Percentiles rank a stretch among this genome's conserved stretches.
Evolutionary conservation across 2,797 vertebrate genomes (phyloP).

Genomic region (Catamblyrhynchus diadema): DNA sequence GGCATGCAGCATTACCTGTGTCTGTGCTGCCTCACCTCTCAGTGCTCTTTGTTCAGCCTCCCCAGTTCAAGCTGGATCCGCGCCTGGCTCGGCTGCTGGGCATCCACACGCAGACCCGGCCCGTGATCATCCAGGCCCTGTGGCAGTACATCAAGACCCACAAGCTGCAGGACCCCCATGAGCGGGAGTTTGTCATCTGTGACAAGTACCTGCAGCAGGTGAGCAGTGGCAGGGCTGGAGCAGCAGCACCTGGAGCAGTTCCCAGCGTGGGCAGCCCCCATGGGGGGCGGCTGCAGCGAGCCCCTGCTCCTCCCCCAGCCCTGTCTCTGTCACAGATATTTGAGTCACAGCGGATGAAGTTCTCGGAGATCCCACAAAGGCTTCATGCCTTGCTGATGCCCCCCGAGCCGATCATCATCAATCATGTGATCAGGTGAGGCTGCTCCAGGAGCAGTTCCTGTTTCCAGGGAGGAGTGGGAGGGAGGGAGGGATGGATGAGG

Average conservation of each 20-base stretch:
- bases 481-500: not conserved
- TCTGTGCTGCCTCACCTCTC: not conserved
- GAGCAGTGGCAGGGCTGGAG: not conserved
- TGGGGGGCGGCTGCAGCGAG: rapidly evolving
- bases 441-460: rapidly evolving
- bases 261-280: not conserved
- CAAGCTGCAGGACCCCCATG: slow-evolving; percentile 97
- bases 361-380: slow-evolving; percentile 97
- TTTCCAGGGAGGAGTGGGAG: not conserved
- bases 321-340: slow-evolving; percentile 83
- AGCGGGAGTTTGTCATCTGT: slow-evolving; percentile 96
- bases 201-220: slow-evolving; percentile 99
- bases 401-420: slow-evolving; percentile 98
- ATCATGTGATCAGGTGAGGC: slow-evolving; percentile 95
- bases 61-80: slow-evolving; percentile 97
- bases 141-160: slow-evolving; percentile 99
- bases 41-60: slow-evolving; percentile 78
- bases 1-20: rapidly evolving
- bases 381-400: slow-evolving; percentile 98
- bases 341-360: slow-evolving; percentile 97
- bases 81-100: slow-evolving; percentile 94
- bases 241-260: rapidly evolving
- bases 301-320: not conserved
- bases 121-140: slow-evolving; percentile 97
- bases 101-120: slow-evolving; percentile 97